Conservation (phyloP, 2,888 invertebrate genomes). For the Molorchus minor region DNA sequence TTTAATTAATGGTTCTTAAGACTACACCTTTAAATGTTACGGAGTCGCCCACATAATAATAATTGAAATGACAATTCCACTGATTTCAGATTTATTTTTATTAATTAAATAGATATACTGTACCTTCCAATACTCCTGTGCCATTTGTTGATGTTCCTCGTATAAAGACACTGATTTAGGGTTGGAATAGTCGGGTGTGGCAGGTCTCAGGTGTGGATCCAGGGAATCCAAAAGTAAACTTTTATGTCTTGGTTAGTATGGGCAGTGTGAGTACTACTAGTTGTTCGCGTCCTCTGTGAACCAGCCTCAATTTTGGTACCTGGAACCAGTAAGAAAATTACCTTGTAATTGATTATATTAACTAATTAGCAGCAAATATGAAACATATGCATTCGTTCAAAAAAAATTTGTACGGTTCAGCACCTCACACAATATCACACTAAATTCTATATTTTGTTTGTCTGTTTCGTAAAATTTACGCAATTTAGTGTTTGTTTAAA, state of each 20-base stretch:
- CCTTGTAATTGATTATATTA: background rate
- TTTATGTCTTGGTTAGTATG: constrained; percentile 37
- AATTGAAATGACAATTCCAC: no score
- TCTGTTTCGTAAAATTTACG: background rate
- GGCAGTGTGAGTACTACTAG: constrained; percentile 13
- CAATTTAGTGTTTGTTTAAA: background rate
- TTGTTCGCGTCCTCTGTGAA: constrained; percentile 43
- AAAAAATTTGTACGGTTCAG: no score
- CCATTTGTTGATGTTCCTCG: constrained; percentile 87
- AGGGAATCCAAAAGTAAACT: constrained; percentile 78
- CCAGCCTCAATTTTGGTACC: constrained; percentile 54
- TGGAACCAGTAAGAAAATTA: constrained; percentile 33
- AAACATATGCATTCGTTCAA: background rate
- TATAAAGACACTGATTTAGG: constrained; percentile 86
- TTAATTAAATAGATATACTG: constrained; percentile 8
- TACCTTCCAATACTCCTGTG: constrained; percentile 88
- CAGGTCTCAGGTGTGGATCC: constrained; percentile 83
- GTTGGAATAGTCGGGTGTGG: constrained; percentile 80
- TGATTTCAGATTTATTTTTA: no score
- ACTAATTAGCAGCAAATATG: background rate
- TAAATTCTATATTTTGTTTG: background rate
- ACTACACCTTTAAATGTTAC: no score
- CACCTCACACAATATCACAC: no score
- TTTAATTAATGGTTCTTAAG: no score
- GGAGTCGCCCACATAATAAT: no score